Evolutionary conservation across 2,888 invertebrate species (phyloP).

Genomic region (Eucera pruinosa): DNA sequence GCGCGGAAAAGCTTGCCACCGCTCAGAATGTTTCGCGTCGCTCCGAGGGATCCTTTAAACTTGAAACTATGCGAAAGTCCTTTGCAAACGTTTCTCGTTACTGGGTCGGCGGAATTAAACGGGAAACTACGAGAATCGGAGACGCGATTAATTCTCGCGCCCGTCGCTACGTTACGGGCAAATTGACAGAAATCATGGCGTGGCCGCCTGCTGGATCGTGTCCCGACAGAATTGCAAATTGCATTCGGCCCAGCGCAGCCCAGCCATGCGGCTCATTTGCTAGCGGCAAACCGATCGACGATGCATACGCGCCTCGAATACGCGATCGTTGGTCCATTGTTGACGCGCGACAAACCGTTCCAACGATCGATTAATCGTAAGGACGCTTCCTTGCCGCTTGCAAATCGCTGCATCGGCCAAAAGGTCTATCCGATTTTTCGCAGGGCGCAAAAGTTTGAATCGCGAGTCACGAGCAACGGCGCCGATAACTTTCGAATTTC

Average conservation of each 20-base stretch:
- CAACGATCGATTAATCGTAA: neutral
- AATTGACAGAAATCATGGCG: conserved; percentile 26
- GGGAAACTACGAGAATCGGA: too few species aligned
- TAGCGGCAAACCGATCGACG: conserved; percentile 16
- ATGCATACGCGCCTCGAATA: conserved; percentile 29
- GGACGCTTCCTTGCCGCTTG: neutral
- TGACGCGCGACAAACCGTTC: neutral
- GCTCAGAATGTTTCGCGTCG: too few species aligned
- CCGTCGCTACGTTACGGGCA: neutral
- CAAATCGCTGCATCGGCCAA: neutral
- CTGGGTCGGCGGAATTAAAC: too few species aligned
- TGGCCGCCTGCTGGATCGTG: conserved; percentile 12
- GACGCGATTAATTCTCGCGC: conserved; percentile 9
- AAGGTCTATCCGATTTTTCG: too few species aligned
- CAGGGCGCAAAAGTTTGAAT: too few species aligned
- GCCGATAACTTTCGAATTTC: too few species aligned
- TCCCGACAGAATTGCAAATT: conserved; percentile 41
- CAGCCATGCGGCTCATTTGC: conserved; percentile 29
- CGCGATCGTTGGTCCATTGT: conserved; percentile 28
- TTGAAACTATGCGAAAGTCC: too few species aligned
- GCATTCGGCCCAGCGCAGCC: too few species aligned
- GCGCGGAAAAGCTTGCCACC: too few species aligned
- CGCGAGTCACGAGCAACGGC: too few species aligned
- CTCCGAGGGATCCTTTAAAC: too few species aligned
- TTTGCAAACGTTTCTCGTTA: too few species aligned